Evolutionary conservation across 2,888 invertebrate genomes (phyloP).

Genomic region (Nomada fabriciana): DNA sequence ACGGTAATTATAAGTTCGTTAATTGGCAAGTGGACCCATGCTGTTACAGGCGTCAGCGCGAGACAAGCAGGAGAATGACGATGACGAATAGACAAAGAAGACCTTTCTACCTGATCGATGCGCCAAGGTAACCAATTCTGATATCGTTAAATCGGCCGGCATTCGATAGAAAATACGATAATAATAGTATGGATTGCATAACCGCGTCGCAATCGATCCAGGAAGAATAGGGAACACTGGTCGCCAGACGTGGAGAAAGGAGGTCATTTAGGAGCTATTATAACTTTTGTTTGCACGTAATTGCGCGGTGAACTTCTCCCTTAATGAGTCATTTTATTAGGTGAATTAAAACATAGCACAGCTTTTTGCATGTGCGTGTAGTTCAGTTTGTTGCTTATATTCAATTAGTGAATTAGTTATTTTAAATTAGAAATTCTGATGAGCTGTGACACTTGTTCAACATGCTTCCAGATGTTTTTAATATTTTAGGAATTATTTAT

Average conservation of each 20-base stretch:
- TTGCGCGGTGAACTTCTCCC: too few relatives aligned
- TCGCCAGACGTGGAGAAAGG: not conserved
- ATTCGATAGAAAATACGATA: not conserved
- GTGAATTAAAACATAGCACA: too few relatives aligned
- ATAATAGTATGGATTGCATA: not conserved
- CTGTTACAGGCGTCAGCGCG: conserved; percentile 42
- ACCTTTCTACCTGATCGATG: conserved; percentile 20
- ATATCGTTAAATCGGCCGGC: conserved; percentile 8
- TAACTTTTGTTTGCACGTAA: too few relatives aligned
- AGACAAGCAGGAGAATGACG: conserved; percentile 28
- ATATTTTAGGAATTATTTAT: too few relatives aligned
- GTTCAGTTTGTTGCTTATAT: too few relatives aligned
- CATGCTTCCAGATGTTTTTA: too few relatives aligned
- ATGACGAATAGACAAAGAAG: conserved; percentile 42
- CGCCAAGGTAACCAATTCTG: conserved; percentile 7
- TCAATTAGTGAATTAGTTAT: too few relatives aligned
- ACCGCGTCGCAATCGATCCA: not conserved
- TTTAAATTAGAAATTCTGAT: too few relatives aligned
- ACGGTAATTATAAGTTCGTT: conserved; percentile 80
- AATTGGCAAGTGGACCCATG: conserved; percentile 73
- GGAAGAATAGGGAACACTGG: not conserved
- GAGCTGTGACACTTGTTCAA: too few relatives aligned
- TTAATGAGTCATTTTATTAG: too few relatives aligned
- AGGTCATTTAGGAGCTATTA: too few relatives aligned
- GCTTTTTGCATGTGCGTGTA: too few relatives aligned